Base-by-base conservation (phyloP, 2,888 invertebrate species). In the Thumatha senex region DNA sequence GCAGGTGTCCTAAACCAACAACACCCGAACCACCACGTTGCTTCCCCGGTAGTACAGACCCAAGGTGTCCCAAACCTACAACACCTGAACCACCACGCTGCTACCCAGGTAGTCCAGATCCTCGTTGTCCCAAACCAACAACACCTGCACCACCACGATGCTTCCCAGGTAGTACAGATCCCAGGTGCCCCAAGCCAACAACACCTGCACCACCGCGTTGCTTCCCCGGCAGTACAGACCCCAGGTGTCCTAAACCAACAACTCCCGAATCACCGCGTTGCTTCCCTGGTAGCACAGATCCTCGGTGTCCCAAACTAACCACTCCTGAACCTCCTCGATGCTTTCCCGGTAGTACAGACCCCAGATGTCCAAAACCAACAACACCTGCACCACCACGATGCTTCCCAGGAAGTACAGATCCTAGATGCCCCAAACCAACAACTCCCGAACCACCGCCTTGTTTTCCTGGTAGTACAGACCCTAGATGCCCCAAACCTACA, bases 151-250 rank as follows among this genome's bases (percentile, higher is more conserved):
- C 70, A 8, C 70, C 62, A 2, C 58, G 54, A 0, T 82, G 82
- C 41, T 80, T 72, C 48, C 82, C 82, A 0, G 84, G 84, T 0
- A 54, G 48, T 5, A 58, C 36, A 0, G 72, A 71, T 13, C 63
- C 72, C 1, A 66, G 85, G 1, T 86, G 86, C 48, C 80, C 77
- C 0, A 60, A 62, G 9, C 64, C 74, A 10, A 69, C 78, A 0
- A 67, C 73, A 0, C 59, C 67, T 0, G 60, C 56, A 0, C 61
- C 58, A 11, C 72, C 70, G 0, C 62, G 57, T 0, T 80, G 82
- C 34, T 78, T 68, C 54, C 73, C 72, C 2, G 75, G 76, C 1
- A 40, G 40, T 11, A 41, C 40, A 0, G 81, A 83, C 38, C 73
- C 78, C 9, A 56, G 78, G 12, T 82, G 82, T 30, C 80, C 79